A percentile compares a stretch with the other conserved stretches of the same genome.
Evolutionary conservation across 2,888 invertebrate genomes (phyloP).

Genomic region (Drosophila neotestacea): DNA sequence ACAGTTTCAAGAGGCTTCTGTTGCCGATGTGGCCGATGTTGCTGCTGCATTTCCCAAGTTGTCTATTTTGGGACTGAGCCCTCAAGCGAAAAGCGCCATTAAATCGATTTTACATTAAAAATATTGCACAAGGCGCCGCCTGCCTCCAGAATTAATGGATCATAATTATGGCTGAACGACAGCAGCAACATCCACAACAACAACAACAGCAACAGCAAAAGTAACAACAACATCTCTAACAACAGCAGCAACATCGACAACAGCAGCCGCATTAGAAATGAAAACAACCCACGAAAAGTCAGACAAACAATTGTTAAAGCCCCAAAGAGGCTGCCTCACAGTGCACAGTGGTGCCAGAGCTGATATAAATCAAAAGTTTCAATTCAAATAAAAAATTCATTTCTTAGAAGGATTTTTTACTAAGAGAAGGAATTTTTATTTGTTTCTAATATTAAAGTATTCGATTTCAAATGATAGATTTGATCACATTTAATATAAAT

Average conservation of each 20-base stretch:
- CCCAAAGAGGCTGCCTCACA: constrained; percentile 23
- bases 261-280: constrained; percentile 68
- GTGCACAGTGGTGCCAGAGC: constrained; percentile 33
- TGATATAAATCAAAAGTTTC: not conserved
- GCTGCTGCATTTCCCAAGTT: constrained; percentile 62
- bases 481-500: no score
- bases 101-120: constrained; percentile 81
- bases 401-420: no score
- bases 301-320: constrained; percentile 32
- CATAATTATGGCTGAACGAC: constrained; percentile 74
- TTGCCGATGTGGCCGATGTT: constrained; percentile 12
- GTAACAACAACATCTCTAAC: constrained; percentile 12
- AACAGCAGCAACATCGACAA: constrained; percentile 29
- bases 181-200: constrained; percentile 46
- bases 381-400: not conserved
- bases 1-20: constrained; percentile 40
- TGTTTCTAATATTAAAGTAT: no score
- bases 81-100: constrained; percentile 75
- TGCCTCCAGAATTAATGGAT: constrained; percentile 76
- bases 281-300: constrained; percentile 59
- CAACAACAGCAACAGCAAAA: constrained; percentile 30
- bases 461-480: no score
- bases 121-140: constrained; percentile 78
- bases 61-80: constrained; percentile 43
- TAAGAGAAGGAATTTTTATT: not conserved